These are phyloP conservation scores for Egretta garzetta DNA, from an alignment of 2,113 vertebrate genomes.

Conservation along the genomic window DNA sequence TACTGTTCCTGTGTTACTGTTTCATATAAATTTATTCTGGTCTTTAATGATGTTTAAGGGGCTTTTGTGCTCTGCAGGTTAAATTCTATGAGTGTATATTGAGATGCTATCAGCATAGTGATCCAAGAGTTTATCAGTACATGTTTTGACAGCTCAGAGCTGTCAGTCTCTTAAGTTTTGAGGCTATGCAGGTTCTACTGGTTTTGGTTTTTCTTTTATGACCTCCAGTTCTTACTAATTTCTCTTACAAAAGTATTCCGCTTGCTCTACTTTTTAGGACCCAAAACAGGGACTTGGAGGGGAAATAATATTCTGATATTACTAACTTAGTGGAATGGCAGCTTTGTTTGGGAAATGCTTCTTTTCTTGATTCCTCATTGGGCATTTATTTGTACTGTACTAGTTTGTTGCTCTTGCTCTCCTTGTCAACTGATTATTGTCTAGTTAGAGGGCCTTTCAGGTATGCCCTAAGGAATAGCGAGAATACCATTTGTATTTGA, in stretches of 20 bases:
- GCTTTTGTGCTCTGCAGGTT: background rate
- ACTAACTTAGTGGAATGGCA: background rate
- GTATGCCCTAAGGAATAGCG: background rate
- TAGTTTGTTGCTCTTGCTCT: background rate
- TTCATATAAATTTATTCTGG: background rate
- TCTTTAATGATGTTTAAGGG: background rate
- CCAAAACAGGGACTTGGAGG: background rate
- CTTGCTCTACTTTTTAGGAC: background rate
- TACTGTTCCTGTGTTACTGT: background rate
- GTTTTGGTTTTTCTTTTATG: background rate
- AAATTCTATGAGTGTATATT: background rate
- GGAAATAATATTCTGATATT: background rate
- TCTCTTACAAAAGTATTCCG: background rate
- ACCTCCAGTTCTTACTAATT: background rate
- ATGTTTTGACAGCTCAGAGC: background rate
- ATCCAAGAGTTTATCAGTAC: background rate
- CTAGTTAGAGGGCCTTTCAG: background rate
- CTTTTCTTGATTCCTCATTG: background rate
- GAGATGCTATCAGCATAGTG: background rate
- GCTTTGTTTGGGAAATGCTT: background rate
- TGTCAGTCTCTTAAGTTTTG: background rate
- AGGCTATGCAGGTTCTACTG: background rate
- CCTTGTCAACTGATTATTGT: background rate
- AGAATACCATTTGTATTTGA: background rate
- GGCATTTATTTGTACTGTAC: background rate